Conservation (phyloP, 2,797 vertebrate genomes). For the Champsocephalus gunnari region DNA sequence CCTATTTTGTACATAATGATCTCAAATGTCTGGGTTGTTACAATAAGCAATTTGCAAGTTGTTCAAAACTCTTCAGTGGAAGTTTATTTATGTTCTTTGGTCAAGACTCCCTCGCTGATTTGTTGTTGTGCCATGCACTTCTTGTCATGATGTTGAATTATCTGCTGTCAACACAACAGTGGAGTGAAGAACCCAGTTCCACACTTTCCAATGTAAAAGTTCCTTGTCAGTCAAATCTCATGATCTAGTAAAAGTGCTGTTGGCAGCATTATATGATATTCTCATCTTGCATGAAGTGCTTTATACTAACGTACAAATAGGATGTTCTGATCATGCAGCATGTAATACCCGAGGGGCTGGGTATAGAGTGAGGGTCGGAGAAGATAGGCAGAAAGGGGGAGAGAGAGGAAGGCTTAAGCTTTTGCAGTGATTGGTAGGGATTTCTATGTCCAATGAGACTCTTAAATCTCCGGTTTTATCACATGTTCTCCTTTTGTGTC, state of each 20-base stretch:
- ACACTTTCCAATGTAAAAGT: background rate
- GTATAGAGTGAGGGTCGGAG: conserved; percentile 27
- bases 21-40: background rate
- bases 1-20: background rate
- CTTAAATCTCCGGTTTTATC: conserved; percentile 75
- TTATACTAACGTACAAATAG: conserved; percentile 34
- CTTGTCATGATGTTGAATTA: conserved; percentile 14
- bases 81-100: background rate
- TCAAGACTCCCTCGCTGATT: conserved; percentile 13
- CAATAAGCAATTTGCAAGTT: background rate
- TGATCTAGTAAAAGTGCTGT: background rate
- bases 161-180: conserved; percentile 6
- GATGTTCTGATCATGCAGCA: conserved; percentile 48
- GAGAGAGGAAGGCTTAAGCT: conserved; percentile 59
- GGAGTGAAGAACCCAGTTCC: conserved; percentile 7
- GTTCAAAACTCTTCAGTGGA: background rate
- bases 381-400: conserved; percentile 39
- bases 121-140: conserved; percentile 9
- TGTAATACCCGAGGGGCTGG: conserved; percentile 25
- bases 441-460: conserved; percentile 69
- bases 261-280: background rate
- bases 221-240: conserved; percentile 8
- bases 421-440: conserved; percentile 70
- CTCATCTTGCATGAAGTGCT: conserved; percentile 17
- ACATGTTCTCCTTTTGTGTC: conserved; percentile 61